Percentiles rank a stretch among this genome's conserved stretches.
phyloP scores from a whole-genome alignment of 2,888 invertebrate species.

The Lycophotia porphyrea region DNA sequence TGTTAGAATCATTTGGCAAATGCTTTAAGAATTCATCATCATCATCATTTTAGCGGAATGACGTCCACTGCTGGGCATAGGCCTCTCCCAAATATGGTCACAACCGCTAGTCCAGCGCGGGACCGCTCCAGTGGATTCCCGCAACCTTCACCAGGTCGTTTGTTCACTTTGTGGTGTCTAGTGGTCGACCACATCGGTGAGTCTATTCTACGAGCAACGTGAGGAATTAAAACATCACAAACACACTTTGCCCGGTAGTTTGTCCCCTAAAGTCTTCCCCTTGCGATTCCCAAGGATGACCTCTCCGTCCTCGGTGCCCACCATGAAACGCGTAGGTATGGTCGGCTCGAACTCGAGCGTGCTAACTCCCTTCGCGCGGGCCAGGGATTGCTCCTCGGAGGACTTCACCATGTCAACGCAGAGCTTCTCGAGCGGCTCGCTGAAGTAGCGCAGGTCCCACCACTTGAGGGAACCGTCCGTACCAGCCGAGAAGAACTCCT shows the following conservation, averaged over 20 bases:
- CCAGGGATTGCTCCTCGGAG: slow-evolving; percentile 88
- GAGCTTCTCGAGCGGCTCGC: slow-evolving; percentile 91
- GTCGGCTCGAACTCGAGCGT: slow-evolving; percentile 93
- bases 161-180: not conserved
- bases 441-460: slow-evolving; percentile 93
- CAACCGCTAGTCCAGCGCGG: not conserved
- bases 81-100: not conserved
- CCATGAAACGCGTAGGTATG: slow-evolving; percentile 93
- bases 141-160: not conserved
- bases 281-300: slow-evolving; percentile 93
- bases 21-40: not conserved
- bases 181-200: not conserved
- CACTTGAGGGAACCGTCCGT: slow-evolving; percentile 96
- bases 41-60: not conserved
- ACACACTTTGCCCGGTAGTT: slow-evolving; percentile 90
- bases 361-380: slow-evolving; percentile 90
- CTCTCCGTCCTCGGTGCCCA: slow-evolving; percentile 92
- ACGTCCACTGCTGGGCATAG: not conserved
- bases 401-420: slow-evolving; percentile 91
- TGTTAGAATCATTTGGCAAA: not conserved
- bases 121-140: not conserved
- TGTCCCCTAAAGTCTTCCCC: slow-evolving; percentile 92
- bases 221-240: not conserved
- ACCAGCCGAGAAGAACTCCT: slow-evolving; percentile 97
- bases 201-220: not conserved